Evolutionary conservation across 2,888 invertebrate species (phyloP).

Genomic region (Tetranychus piercei): DNA sequence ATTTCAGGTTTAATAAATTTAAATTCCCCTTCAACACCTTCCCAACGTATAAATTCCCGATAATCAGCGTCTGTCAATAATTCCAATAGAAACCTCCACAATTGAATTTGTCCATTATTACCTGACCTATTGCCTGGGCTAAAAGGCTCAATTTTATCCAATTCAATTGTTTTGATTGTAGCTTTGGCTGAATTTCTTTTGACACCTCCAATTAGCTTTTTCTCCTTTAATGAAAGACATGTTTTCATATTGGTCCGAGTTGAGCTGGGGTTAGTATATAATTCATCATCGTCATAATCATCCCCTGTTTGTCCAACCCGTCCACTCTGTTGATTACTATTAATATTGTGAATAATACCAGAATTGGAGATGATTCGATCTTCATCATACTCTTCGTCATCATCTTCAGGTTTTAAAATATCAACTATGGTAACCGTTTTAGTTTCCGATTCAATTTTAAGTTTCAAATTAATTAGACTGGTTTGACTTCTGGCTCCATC

Average conservation of each 20-base stretch:
- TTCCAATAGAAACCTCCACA: constrained; percentile 78
- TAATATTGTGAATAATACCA: neutral
- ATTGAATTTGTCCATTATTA: constrained; percentile 58
- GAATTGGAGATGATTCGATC: neutral
- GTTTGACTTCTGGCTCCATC: constrained; percentile 23
- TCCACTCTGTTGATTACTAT: neutral
- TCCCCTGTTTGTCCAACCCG: neutral
- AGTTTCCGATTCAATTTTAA: constrained; percentile 18
- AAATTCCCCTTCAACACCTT: constrained; percentile 65
- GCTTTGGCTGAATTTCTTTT: neutral
- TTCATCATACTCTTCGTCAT: constrained; percentile 1
- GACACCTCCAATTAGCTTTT: constrained; percentile 18
- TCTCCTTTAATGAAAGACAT: constrained; percentile 2
- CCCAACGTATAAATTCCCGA: constrained; percentile 60
- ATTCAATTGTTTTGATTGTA: constrained; percentile 4
- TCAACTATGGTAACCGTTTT: constrained; percentile 60
- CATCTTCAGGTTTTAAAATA: constrained; percentile 73
- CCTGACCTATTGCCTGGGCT: constrained; percentile 29
- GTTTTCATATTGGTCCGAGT: neutral
- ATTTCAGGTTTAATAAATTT: constrained; percentile 62
- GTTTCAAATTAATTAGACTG: constrained; percentile 21
- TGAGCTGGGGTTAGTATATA: too few species aligned
- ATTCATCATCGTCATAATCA: neutral
- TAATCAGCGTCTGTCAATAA: constrained; percentile 62
- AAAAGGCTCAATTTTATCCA: constrained; percentile 9